Evolutionary conservation across 2,797 vertebrate genomes (phyloP).

Genomic region (Neopelma chrysocephalum): DNA sequence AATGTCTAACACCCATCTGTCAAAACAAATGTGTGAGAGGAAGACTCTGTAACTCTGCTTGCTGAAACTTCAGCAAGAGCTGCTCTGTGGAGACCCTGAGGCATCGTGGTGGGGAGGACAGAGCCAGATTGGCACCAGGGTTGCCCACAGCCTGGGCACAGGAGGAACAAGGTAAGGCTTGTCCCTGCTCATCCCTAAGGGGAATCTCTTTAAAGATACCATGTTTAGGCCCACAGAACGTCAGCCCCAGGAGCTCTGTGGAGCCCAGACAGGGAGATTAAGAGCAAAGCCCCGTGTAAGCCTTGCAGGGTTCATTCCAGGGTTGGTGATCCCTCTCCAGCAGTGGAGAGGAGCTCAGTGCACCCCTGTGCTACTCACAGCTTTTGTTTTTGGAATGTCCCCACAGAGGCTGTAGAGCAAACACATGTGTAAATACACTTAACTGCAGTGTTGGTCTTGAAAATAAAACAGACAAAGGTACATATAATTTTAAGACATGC

Average conservation of each 20-base stretch:
- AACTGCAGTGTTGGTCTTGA: neutral
- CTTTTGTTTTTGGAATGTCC: neutral
- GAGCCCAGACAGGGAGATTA: slow-evolving; percentile 25
- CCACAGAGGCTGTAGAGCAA: neutral
- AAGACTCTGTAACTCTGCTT: neutral
- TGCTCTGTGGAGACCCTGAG: neutral
- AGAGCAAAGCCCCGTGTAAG: slow-evolving; percentile 27
- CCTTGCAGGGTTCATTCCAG: neutral
- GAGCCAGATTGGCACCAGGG: neutral
- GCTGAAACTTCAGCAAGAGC: neutral
- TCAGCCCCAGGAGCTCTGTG: neutral
- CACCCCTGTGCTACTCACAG: neutral
- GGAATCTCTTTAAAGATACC: neutral
- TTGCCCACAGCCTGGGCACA: neutral
- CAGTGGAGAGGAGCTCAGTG: neutral
- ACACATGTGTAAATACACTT: neutral
- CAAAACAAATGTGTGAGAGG: neutral
- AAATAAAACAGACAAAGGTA: neutral
- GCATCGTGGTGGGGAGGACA: neutral
- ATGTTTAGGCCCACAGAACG: neutral
- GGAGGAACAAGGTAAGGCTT: neutral
- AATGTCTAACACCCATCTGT: neutral
- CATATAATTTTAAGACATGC: neutral
- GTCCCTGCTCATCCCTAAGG: neutral
- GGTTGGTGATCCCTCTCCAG: neutral